Percentiles rank a stretch among this genome's conserved stretches.
Evolutionary conservation across 2,797 vertebrate genomes (phyloP).

Genomic region (Yasuhikotakia modesta): DNA sequence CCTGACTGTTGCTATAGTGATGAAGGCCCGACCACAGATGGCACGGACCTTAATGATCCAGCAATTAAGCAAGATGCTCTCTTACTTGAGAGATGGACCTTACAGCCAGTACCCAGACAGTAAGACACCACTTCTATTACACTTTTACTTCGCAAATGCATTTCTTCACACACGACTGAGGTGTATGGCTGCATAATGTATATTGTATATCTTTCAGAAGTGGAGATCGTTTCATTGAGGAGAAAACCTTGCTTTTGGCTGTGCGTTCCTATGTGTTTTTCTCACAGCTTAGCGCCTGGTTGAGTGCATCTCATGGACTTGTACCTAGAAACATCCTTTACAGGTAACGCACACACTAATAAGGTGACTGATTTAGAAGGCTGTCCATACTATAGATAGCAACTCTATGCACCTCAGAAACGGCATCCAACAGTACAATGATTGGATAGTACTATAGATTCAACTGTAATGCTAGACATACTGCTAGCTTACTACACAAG

Average conservation of each 20-base stretch:
- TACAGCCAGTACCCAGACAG: constrained; percentile 95
- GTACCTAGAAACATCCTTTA: constrained; percentile 98
- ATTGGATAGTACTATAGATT: too few species aligned
- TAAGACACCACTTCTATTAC: constrained; percentile 69
- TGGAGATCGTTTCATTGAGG: constrained; percentile 95
- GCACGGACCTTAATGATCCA: constrained; percentile 89
- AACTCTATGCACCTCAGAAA: too few species aligned
- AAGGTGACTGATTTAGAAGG: too few species aligned
- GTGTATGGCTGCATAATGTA: background rate
- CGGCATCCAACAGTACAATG: too few species aligned
- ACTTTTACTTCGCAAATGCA: background rate
- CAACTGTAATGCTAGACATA: too few species aligned
- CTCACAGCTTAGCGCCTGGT: constrained; percentile 98
- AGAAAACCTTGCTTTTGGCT: constrained; percentile 94
- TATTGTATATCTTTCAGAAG: constrained; percentile 73
- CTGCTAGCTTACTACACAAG: too few species aligned
- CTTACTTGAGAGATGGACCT: constrained; percentile 94
- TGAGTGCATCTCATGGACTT: constrained; percentile 97
- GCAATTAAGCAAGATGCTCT: constrained; percentile 95
- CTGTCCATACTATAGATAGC: too few species aligned
- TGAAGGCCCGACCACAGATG: constrained; percentile 89
- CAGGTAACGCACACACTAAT: constrained; percentile 77
- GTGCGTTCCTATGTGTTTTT: constrained; percentile 98
- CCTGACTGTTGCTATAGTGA: constrained; percentile 99
- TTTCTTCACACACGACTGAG: too few species aligned